Evolutionary conservation across 2,113 vertebrate species (phyloP).

Genomic region (Cinclus mexicanus): DNA sequence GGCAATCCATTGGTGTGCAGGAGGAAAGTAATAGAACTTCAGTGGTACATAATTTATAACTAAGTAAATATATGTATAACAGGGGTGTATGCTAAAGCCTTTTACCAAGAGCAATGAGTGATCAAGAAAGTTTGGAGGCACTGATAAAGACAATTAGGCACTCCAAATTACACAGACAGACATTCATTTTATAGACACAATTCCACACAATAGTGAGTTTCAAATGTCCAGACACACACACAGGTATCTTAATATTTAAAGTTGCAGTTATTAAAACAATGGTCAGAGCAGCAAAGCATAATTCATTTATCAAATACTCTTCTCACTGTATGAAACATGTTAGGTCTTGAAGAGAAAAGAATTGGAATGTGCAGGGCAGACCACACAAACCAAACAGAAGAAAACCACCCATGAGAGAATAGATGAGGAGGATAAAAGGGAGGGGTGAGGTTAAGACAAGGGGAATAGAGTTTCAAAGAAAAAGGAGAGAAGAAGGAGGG

Average conservation of each 20-base stretch:
- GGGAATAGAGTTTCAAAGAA: constrained; percentile 42
- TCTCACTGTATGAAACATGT: constrained; percentile 53
- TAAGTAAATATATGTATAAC: background rate
- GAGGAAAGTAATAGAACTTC: background rate
- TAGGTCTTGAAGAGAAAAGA: constrained; percentile 65
- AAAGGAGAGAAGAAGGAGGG: background rate
- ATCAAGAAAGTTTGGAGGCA: background rate
- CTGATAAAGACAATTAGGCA: background rate
- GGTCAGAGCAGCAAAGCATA: constrained; percentile 18
- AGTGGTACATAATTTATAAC: background rate
- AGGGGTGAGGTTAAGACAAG: constrained; percentile 26
- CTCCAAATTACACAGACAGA: background rate
- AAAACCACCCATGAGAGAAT: constrained; percentile 54
- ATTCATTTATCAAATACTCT: constrained; percentile 36
- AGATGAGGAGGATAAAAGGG: constrained; percentile 36
- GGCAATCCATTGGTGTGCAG: background rate
- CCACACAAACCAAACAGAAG: constrained; percentile 54
- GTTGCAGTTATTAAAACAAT: constrained; percentile 34
- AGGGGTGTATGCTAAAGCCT: background rate
- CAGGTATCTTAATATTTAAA: background rate
- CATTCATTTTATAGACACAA: background rate
- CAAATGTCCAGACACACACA: background rate
- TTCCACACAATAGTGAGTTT: background rate
- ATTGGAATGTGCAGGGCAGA: constrained; percentile 64
- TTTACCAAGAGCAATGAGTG: background rate